Conservation (phyloP, 2,888 invertebrate genomes). For the Iselma pallidipennis region DNA sequence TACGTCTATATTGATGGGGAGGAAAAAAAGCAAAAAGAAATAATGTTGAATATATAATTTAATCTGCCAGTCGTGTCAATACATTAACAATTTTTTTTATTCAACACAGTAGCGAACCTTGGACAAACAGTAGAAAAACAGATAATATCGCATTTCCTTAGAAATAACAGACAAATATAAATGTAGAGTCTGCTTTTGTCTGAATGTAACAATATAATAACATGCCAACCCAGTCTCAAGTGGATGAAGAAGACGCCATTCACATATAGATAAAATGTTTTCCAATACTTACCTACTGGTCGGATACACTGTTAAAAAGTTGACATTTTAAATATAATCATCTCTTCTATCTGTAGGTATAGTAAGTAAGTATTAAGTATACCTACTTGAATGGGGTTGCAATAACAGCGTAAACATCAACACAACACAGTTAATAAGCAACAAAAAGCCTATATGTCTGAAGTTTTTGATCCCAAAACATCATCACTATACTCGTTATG, state of each 20-base stretch:
- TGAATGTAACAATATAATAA: conserved; percentile 46
- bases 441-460: conserved; percentile 9
- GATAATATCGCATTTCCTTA: conserved; percentile 39
- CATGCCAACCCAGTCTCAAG: conserved; percentile 44
- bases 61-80: conserved; percentile 11
- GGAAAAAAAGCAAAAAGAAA: neutral
- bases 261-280: conserved; percentile 10
- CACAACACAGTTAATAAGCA: neutral
- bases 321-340: no score
- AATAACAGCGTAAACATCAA: conserved; percentile 20
- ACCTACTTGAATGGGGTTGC: neutral
- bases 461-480: conserved; percentile 11
- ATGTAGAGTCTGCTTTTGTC: conserved; percentile 34
- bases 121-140: conserved; percentile 34
- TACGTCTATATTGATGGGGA: neutral
- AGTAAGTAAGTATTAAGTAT: no score
- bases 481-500: conserved; percentile 22
- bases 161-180: conserved; percentile 30
- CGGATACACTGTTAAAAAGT: conserved; percentile 21
- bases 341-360: no score
- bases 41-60: conserved; percentile 26
- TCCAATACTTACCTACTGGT: neutral
- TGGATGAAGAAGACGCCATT: conserved; percentile 46
- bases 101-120: conserved; percentile 34
- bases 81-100: conserved; percentile 26